phyloP scores from a whole-genome alignment of 2,113 vertebrate species.

The Rafetus swinhoei region DNA sequence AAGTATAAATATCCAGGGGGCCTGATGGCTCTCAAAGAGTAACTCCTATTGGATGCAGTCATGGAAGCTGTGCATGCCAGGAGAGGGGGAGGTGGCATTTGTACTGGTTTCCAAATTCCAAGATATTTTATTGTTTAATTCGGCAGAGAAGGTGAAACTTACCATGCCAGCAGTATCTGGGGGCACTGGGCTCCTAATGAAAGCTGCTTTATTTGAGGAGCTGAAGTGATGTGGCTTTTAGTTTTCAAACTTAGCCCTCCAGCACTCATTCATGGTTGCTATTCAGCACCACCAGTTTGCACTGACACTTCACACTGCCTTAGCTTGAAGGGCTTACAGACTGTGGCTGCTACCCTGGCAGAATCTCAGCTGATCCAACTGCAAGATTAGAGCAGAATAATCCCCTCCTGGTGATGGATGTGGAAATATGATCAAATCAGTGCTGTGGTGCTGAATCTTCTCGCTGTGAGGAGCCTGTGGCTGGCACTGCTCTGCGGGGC shows the following conservation, averaged over 20 bases:
- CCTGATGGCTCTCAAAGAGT: background rate
- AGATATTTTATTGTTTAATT: background rate
- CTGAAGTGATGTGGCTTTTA: background rate
- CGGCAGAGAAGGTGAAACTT: background rate
- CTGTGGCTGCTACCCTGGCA: background rate
- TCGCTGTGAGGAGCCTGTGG: accelerated
- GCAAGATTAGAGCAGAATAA: background rate
- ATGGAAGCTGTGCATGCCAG: background rate
- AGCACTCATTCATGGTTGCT: background rate
- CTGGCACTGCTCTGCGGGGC: background rate
- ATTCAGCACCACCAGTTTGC: background rate
- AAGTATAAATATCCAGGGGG: background rate
- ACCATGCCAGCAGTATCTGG: background rate
- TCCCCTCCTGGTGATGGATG: accelerated
- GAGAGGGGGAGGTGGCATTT: background rate
- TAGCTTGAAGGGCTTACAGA: background rate
- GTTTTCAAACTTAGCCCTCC: background rate
- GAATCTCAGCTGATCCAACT: background rate
- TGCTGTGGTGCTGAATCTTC: background rate
- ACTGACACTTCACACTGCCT: background rate
- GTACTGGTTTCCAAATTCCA: background rate
- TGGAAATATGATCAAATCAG: accelerated
- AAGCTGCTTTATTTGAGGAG: background rate
- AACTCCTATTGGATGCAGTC: background rate
- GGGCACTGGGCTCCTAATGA: background rate